Evolutionary conservation across 2,797 vertebrate genomes (phyloP), one percentile per base, ranked within the genome.

Genomic region (Rhynchonycteris naso): DNA sequence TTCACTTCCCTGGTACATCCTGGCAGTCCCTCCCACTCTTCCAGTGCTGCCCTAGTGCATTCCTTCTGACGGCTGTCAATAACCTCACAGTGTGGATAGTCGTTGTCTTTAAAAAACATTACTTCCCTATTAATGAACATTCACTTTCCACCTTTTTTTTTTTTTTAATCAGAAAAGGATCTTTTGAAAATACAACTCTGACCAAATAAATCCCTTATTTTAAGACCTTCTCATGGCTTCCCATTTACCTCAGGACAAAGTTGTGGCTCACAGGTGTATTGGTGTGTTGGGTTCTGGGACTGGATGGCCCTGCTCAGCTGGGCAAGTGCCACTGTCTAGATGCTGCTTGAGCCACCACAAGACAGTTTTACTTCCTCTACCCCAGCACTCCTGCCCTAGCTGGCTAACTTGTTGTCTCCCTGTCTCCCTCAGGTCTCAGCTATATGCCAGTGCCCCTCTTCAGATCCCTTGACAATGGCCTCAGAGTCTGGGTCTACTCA

Each of bases 241-340:
- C 43, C 7, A 0, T 28, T 52, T 10, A 43, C 43, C 79, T 81
- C 66, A 21, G 66, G 38, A 59, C 3, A 4, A 10, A 56, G 24
- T 7, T 4, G 8, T 50, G 30, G 61, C 33, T 85, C 43, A 16
- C 26, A 15, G 58, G 11, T 12, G 1, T 6, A n/a, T 1, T 0
- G 65, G 14, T 12, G 1, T 8, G 35, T 1, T 0, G 6, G 19
- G 19, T 24, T 63, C 59, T 52, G 16, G 22, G 66, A 12, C 38
- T 54, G 66, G 12, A n/a, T 54, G 69, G 65, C 28, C 9, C 59
- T 30, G 3, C 28, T n/a, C 50, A 72, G 56, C 52, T 71, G 66
- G 79, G 50, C 33, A 3, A 7, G 54, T 7, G 1, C 2, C 0
- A 0, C 16, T 35, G 58, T 56, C 35, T 83, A 43, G 2, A 43